A percentile compares a stretch with the other conserved stretches of the same genome.
These are phyloP conservation scores for Dryocosmus kuriphilus DNA, from an alignment of 2,888 invertebrate species.

Conservation along the genomic window DNA sequence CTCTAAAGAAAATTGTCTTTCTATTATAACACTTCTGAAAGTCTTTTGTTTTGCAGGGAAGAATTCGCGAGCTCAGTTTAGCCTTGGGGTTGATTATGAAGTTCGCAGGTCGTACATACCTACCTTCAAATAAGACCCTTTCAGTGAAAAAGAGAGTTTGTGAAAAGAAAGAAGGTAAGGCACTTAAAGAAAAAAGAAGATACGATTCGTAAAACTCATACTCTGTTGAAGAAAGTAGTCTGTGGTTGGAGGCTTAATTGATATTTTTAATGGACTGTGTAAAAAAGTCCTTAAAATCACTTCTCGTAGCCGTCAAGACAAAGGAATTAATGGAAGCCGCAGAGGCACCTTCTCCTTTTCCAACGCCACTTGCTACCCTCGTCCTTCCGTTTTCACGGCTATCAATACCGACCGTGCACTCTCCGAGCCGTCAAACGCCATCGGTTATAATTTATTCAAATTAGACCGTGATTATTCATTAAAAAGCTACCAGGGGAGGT, in stretches of 20 bases:
- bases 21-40: too few relatives aligned
- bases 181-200: slow-evolving; percentile 17
- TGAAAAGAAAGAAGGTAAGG: not conserved
- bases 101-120: slow-evolving; percentile 46
- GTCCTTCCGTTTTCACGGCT: slow-evolving; percentile 70
- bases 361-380: slow-evolving; percentile 56
- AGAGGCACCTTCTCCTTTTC: slow-evolving; percentile 62
- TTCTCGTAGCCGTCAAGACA: slow-evolving; percentile 69
- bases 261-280: slow-evolving; percentile 75
- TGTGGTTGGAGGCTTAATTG: slow-evolving; percentile 66
- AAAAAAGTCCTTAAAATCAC: slow-evolving; percentile 71
- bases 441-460: slow-evolving; percentile 77
- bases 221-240: slow-evolving; percentile 16
- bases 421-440: slow-evolving; percentile 74
- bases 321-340: slow-evolving; percentile 77
- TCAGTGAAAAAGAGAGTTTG: slow-evolving; percentile 17
- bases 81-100: slow-evolving; percentile 54
- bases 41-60: slow-evolving; percentile 1
- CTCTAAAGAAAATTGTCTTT: too few relatives aligned
- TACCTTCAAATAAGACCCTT: slow-evolving; percentile 27
- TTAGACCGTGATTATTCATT: slow-evolving; percentile 63
- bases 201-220: slow-evolving; percentile 31
- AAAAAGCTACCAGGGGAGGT: slow-evolving; percentile 42
- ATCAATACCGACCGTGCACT: slow-evolving; percentile 71
- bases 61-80: slow-evolving; percentile 51